Base-by-base conservation (phyloP, 2,888 invertebrate genomes). In the Eurytoma adleriae region DNA sequence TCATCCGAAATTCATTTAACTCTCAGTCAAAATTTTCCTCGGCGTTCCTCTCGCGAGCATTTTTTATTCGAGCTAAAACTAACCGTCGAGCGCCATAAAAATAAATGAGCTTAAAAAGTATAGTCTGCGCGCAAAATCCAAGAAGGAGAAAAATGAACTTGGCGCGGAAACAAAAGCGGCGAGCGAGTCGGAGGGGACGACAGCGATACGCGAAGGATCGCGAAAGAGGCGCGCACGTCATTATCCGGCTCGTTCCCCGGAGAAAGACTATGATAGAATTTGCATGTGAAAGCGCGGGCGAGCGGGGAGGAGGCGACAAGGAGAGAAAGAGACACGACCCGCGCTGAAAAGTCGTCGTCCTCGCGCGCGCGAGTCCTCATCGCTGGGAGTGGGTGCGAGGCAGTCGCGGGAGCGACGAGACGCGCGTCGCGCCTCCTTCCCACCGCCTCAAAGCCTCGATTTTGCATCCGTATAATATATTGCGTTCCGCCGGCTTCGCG, bases 271-370 rank as follows among this genome's bases (percentile, higher is more conserved):
- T 64, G 56, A 77, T 72, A 50, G 61, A 80, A 80, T 80, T 80
- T 80, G 76, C 76, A 77, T 80, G n/a, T 72, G 68, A 80, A 80
- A 77, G 76, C 40, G 68, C 56, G 20, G 14, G 30, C 14, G 66
- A 14, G 62, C 27, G 48, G 20, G 24, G 74, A 64, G 56, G n/a
- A 30, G 30, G 72, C 70, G 59, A 77, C 20, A 59, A 27, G 61
- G 69, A 24, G 70, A 77, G 7, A 40, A 50, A 16, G 20, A 20
- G 40, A 59, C 50, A 30, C 40, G 64, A 16, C 30, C 54, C 64
- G 13, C 24, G 54, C 56, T 40, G 66, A 64, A 54, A 70, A 59
- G 59, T 70, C 70, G 20, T 56, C 68, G 64, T 30, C 69, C 50
- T 54, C 57, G 27, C 20, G 40, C 5, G 30, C 66, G 20, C n/a